Conservation (phyloP, 2,888 invertebrate genomes). For the Xestia c-nigrum region DNA sequence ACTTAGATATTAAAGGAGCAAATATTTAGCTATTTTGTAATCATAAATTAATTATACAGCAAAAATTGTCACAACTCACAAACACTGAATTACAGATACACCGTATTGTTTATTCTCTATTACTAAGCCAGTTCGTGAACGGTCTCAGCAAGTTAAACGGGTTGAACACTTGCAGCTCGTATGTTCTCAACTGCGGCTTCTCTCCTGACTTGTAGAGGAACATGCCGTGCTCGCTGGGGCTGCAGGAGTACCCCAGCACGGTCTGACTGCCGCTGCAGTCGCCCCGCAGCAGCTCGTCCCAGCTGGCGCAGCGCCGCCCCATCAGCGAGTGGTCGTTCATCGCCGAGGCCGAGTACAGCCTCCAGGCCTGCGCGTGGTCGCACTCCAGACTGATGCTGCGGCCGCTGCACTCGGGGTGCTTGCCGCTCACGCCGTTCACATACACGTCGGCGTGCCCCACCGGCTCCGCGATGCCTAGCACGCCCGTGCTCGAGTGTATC, state of each 20-base stretch:
- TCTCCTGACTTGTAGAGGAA: conserved; percentile 78
- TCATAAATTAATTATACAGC: background rate
- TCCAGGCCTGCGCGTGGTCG: conserved; percentile 85
- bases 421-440: conserved; percentile 81
- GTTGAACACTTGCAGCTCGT: conserved; percentile 70
- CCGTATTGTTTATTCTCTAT: conserved; percentile 6
- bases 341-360: conserved; percentile 78
- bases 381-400: conserved; percentile 80
- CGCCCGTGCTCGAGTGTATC: conserved; percentile 83
- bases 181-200: conserved; percentile 36
- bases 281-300: conserved; percentile 75
- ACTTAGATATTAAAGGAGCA: conserved; percentile 8
- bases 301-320: conserved; percentile 75
- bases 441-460: conserved; percentile 84
- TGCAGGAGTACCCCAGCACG: conserved; percentile 77
- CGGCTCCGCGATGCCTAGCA: conserved; percentile 81
- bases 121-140: conserved; percentile 18
- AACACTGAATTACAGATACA: conserved; percentile 23
- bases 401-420: conserved; percentile 81
- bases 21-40: conserved; percentile 1
- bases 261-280: conserved; percentile 76
- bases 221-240: conserved; percentile 72
- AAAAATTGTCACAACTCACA: conserved; percentile 21
- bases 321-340: conserved; percentile 68
- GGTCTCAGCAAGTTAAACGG: conserved; percentile 71